Evolutionary conservation across 2,888 invertebrate genomes (phyloP).

Genomic region (Lordiphosa fenestrarum): DNA sequence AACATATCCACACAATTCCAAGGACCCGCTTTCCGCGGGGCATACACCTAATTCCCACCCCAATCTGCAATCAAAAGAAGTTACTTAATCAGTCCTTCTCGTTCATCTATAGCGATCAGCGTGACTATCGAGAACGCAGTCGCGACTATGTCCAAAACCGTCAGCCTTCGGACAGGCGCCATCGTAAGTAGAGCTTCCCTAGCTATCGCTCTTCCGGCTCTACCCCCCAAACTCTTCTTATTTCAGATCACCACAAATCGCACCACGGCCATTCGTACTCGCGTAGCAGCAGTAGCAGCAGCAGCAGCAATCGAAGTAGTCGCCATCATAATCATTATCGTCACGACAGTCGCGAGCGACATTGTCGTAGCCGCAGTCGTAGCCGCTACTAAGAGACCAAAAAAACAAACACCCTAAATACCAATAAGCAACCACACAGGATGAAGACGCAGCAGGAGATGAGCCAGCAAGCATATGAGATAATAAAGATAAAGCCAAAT

Average conservation of each 20-base stretch:
- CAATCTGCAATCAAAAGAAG: too few relatives aligned
- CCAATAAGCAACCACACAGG: conserved; percentile 9
- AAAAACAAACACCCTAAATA: conserved; percentile 6
- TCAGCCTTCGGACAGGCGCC: conserved; percentile 67
- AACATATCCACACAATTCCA: too few relatives aligned
- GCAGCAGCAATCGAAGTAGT: conserved; percentile 63
- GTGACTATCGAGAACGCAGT: conserved; percentile 74
- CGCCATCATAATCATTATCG: conserved; percentile 72
- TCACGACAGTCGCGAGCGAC: conserved; percentile 68
- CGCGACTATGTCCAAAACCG: conserved; percentile 72
- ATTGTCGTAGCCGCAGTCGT: conserved; percentile 78
- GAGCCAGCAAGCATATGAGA: conserved; percentile 17
- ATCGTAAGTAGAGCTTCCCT: conserved; percentile 56
- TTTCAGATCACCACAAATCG: conserved; percentile 71
- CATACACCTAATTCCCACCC: too few relatives aligned
- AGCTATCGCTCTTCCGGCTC: not conserved
- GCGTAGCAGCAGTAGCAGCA: conserved; percentile 65
- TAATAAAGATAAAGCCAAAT: conserved; percentile 26
- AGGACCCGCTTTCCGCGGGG: too few relatives aligned
- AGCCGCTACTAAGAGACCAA: conserved; percentile 73
- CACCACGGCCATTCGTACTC: conserved; percentile 74
- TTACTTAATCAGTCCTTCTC: too few relatives aligned
- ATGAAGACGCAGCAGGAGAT: conserved; percentile 26
- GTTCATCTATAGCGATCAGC: conserved; percentile 51
- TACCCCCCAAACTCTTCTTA: too few relatives aligned